phyloP scores from a whole-genome alignment of 2,113 vertebrate genomes.

The Propithecus coquereli region DNA sequence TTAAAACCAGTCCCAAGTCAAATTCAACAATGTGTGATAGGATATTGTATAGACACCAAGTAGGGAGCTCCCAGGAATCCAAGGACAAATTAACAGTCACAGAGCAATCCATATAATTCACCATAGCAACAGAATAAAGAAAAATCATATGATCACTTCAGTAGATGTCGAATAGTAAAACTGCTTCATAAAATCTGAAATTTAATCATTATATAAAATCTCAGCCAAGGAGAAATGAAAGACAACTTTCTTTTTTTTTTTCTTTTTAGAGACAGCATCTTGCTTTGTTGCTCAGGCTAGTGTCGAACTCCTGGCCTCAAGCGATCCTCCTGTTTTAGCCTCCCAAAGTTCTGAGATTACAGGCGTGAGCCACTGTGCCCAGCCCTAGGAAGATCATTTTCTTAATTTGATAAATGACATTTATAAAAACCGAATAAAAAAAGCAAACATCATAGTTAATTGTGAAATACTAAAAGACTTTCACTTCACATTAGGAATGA shows the following conservation, averaged over 20 bases:
- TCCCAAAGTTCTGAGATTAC: too few relatives aligned
- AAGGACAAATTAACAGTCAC: not conserved
- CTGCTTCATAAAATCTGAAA: not conserved
- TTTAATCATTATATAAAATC: conserved; percentile 8
- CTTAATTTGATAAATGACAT: conserved; percentile 4
- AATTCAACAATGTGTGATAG: not conserved
- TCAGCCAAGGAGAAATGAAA: not conserved
- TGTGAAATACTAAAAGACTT: not conserved
- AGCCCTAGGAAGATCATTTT: not conserved
- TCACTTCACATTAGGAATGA: not conserved
- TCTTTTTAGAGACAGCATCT: too few relatives aligned
- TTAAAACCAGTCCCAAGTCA: not conserved
- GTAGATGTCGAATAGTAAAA: not conserved
- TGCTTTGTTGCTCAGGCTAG: too few relatives aligned
- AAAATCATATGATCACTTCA: not conserved
- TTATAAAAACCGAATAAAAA: conserved; percentile 8
- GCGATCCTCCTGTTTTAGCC: too few relatives aligned
- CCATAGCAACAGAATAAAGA: not conserved
- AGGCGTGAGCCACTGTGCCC: too few relatives aligned
- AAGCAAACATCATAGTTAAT: not conserved
- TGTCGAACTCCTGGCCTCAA: too few relatives aligned
- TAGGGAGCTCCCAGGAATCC: not conserved
- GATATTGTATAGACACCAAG: not conserved
- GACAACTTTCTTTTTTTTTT: not conserved
- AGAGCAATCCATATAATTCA: not conserved